phyloP scores from a whole-genome alignment of 2,113 vertebrate species.

The Proteles cristata region DNA sequence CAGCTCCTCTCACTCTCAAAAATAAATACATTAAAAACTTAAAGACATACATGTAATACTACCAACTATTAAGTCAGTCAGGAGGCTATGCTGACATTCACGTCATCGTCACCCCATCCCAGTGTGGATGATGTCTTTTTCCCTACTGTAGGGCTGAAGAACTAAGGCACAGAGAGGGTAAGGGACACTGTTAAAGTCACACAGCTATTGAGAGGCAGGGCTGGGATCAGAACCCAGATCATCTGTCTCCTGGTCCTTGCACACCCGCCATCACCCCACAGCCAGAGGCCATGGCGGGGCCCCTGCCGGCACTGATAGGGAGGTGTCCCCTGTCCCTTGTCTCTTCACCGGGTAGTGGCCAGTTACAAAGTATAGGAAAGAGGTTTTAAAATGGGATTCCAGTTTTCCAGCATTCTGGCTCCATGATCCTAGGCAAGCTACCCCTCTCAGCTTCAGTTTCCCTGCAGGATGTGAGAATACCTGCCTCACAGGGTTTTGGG shows the following conservation, averaged over 20 bases:
- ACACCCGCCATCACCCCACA: neutral
- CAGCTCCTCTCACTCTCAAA: no score
- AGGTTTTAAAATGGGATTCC: neutral
- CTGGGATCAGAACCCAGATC: neutral
- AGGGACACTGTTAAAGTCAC: neutral
- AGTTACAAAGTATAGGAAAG: neutral
- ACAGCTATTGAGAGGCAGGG: neutral
- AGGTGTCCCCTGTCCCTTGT: neutral
- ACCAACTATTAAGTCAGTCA: fast-evolving
- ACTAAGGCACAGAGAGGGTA: neutral
- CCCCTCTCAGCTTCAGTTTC: neutral
- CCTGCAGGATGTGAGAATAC: neutral
- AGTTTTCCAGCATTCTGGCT: neutral
- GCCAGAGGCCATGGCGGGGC: neutral
- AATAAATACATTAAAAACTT: no score
- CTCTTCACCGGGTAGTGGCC: neutral
- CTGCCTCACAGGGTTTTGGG: neutral
- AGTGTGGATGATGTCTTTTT: neutral
- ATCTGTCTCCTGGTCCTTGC: neutral
- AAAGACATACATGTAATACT: no score
- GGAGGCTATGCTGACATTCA: neutral
- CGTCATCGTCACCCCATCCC: neutral
- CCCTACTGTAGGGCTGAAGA: neutral
- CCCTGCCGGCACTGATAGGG: neutral
- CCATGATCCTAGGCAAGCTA: neutral